Conservation (phyloP, 2,888 invertebrate genomes). For the Cheilosia grossa region DNA sequence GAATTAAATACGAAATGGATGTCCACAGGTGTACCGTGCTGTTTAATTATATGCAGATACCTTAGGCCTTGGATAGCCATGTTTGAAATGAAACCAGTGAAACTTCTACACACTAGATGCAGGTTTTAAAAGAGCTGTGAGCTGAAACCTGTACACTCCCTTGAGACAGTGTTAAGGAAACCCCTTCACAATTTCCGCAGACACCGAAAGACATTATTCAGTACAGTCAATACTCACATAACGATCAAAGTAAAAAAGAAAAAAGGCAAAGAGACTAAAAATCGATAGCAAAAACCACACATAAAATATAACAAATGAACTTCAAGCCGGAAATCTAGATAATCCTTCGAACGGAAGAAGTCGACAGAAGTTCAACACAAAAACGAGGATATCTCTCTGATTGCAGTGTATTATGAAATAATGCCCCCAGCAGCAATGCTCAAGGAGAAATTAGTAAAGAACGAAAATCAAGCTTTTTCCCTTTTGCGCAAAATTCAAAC, state of each 20-base stretch:
- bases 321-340: constrained; percentile 57
- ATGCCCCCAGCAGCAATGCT: constrained; percentile 39
- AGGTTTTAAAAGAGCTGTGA: neutral
- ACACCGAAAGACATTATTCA: constrained; percentile 2
- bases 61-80: no score
- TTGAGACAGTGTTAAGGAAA: neutral
- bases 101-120: no score
- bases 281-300: constrained; percentile 56
- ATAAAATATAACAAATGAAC: constrained; percentile 63
- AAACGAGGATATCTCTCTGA: constrained; percentile 63
- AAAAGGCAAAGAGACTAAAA: neutral
- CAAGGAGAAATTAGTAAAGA: constrained; percentile 59
- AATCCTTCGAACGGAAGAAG: constrained; percentile 29
- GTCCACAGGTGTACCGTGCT: no score
- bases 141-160: neutral
- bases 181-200: constrained; percentile 20
- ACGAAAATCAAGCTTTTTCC: constrained; percentile 23
- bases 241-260: constrained; percentile 26
- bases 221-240: constrained; percentile 31
- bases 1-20: no score
- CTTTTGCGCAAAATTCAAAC: constrained; percentile 30
- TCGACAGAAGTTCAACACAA: constrained; percentile 50
- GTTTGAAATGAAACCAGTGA: no score
- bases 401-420: constrained; percentile 61
- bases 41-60: no score